Conservation (phyloP, 2,888 invertebrate genomes). For the Sphinx pinastri region DNA sequence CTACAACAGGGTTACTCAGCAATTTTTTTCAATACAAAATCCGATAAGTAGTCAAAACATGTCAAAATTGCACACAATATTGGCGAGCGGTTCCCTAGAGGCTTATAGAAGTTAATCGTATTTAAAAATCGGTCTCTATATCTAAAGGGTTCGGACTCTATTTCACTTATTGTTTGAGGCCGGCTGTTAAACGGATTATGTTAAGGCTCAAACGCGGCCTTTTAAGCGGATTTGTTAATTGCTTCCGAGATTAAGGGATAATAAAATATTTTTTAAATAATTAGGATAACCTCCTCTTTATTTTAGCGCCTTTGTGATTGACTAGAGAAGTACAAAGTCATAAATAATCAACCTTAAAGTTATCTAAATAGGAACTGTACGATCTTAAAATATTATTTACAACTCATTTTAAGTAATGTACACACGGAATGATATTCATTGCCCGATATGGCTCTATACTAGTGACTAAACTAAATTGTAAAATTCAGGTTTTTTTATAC, state of each 20-base stretch:
- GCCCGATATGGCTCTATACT: background rate
- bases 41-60: slow-evolving; percentile 74
- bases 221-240: slow-evolving; percentile 17
- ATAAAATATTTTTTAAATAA: slow-evolving; percentile 37
- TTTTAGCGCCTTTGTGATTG: slow-evolving; percentile 69
- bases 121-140: slow-evolving; percentile 57
- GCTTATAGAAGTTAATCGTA: slow-evolving; percentile 48
- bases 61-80: slow-evolving; percentile 69
- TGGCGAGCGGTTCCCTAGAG: slow-evolving; percentile 65
- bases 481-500: background rate
- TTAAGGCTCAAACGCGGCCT: slow-evolving; percentile 26
- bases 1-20: slow-evolving; percentile 65
- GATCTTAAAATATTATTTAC: slow-evolving; percentile 46
- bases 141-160: slow-evolving; percentile 61
- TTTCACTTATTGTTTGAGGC: slow-evolving; percentile 49
- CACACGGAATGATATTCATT: slow-evolving; percentile 1
- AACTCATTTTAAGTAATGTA: slow-evolving; percentile 29
- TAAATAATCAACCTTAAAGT: slow-evolving; percentile 70
- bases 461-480: too few relatives aligned
- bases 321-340: slow-evolving; percentile 72
- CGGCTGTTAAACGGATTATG: slow-evolving; percentile 44
- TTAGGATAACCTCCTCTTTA: slow-evolving; percentile 68
- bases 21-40: slow-evolving; percentile 54
- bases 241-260: slow-evolving; percentile 28
- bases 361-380: slow-evolving; percentile 61